Evolutionary conservation across 1,140 invertebrate genomes (phyloP).

Genomic region (Steinernema feltiae): DNA sequence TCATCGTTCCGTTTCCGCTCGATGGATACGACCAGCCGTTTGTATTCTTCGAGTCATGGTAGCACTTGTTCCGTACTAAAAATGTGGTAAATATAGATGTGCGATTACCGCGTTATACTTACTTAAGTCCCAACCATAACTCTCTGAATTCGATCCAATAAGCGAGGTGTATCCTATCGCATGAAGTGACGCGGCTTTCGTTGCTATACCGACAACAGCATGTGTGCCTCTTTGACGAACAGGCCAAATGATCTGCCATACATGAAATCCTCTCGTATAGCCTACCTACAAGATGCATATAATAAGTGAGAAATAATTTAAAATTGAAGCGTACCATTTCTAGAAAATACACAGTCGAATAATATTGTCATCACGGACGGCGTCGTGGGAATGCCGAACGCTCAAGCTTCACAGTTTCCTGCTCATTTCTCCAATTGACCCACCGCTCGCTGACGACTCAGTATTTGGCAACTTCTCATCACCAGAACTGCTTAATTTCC

Average conservation of each 20-base stretch:
- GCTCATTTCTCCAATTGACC: conserved; percentile 71
- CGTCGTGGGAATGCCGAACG: conserved; percentile 71
- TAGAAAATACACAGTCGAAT: conserved; percentile 71
- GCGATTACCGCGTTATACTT: too few species aligned
- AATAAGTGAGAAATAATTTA: too few species aligned
- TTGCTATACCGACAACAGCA: conserved; percentile 92
- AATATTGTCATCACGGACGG: conserved; percentile 76
- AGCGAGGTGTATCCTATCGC: conserved; percentile 66
- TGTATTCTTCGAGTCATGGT: conserved; percentile 79
- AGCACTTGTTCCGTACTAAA: conserved; percentile 83
- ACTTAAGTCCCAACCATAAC: conserved; percentile 93
- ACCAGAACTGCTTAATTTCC: conserved; percentile 71
- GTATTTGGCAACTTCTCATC: conserved; percentile 67
- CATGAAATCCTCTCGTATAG: conserved; percentile 89
- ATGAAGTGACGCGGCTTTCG: conserved; percentile 64
- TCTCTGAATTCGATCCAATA: conserved; percentile 78
- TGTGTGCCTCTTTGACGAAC: conserved; percentile 92
- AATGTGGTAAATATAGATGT: conserved; percentile 11
- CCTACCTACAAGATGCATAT: conserved; percentile 68
- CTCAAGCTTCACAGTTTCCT: conserved; percentile 70
- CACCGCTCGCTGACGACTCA: conserved; percentile 24
- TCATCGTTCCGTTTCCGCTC: conserved; percentile 64
- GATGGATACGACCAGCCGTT: conserved; percentile 81
- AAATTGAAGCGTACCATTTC: conserved; percentile 65
- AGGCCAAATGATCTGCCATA: conserved; percentile 95